These are phyloP conservation scores for Mandrillus leucophaeus DNA, from an alignment of 2,113 vertebrate species.

Conservation along the genomic window DNA sequence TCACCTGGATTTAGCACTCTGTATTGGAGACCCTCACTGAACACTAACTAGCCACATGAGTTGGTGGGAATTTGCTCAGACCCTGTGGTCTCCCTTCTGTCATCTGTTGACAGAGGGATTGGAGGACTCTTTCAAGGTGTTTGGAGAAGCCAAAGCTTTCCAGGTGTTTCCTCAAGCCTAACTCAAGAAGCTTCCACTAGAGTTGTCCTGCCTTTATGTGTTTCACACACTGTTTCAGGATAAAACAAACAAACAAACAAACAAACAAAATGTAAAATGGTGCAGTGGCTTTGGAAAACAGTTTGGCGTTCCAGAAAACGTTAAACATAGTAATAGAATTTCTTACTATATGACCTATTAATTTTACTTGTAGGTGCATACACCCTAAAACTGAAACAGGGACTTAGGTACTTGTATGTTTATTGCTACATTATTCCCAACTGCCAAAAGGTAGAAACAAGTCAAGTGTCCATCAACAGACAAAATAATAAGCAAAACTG, in stretches of 20 bases:
- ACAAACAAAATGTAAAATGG: not conserved
- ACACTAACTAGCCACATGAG: not conserved
- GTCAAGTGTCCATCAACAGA: not conserved
- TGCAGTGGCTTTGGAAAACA: not conserved
- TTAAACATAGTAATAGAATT: not conserved
- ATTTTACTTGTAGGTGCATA: not conserved
- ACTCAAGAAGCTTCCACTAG: not conserved
- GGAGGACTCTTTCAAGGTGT: not conserved
- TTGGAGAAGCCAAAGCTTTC: not conserved
- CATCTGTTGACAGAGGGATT: not conserved
- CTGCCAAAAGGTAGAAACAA: not conserved
- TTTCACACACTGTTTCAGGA: not conserved
- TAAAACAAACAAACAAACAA: not conserved
- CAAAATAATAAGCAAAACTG: not conserved
- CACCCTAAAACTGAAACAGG: not conserved
- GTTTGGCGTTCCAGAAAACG: not conserved
- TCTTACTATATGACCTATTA: not conserved
- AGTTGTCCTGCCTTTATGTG: not conserved
- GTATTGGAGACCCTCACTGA: not conserved
- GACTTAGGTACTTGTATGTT: not conserved
- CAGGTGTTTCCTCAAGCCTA: not conserved
- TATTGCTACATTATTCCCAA: not conserved
- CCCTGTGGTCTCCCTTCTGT: not conserved
- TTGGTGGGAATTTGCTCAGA: not conserved
- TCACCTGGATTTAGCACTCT: not conserved